phyloP scores from a whole-genome alignment of 2,797 vertebrate species.

The Silurus lanzhouensis region DNA sequence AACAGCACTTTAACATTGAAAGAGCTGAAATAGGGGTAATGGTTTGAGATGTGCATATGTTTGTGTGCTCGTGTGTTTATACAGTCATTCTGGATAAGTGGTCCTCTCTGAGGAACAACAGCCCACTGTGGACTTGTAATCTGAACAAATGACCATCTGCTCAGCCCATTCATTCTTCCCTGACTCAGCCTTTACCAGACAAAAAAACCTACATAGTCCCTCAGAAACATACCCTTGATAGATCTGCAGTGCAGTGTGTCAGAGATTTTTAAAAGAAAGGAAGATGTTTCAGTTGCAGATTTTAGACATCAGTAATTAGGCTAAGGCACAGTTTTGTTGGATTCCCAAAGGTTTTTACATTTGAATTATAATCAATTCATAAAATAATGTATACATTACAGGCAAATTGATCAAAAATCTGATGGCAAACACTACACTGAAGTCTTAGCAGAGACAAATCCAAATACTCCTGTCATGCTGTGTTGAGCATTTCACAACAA shows the following conservation, averaged over 20 bases:
- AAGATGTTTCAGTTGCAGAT: neutral
- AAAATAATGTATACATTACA: neutral
- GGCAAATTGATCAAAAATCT: neutral
- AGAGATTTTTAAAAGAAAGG: conserved; percentile 5
- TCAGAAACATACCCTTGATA: conserved; percentile 21
- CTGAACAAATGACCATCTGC: conserved; percentile 57
- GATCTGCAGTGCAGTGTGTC: neutral
- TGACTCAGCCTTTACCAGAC: conserved; percentile 25
- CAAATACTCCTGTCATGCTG: too few relatives aligned
- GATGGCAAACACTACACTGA: neutral
- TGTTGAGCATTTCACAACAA: too few relatives aligned
- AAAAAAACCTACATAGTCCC: conserved; percentile 26
- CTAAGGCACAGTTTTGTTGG: neutral
- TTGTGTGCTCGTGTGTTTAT: conserved; percentile 27
- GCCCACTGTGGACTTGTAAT: conserved; percentile 55
- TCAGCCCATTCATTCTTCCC: conserved; percentile 35
- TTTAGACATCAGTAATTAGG: neutral
- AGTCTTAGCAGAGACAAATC: neutral
- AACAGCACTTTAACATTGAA: conserved; percentile 15
- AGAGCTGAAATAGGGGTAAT: conserved; percentile 9
- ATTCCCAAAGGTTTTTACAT: neutral
- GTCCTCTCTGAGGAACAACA: conserved; percentile 51
- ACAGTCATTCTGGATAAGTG: conserved; percentile 48
- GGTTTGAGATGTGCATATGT: conserved; percentile 23
- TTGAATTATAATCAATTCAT: neutral